Conservation (phyloP, 2,888 invertebrate species). For the Nemotelus nigrinus region DNA sequence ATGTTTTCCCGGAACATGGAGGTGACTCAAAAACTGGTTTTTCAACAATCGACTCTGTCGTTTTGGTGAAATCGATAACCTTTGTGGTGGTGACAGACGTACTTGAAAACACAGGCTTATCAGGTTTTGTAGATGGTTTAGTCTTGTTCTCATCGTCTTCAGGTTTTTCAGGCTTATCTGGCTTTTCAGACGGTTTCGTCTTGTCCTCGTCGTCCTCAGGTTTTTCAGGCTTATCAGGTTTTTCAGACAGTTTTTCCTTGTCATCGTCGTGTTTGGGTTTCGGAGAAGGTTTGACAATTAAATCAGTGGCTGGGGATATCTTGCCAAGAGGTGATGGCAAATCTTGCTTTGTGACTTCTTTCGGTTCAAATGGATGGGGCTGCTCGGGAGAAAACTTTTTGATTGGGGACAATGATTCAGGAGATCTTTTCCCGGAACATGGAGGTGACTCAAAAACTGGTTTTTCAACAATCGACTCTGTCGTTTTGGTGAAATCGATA, state of each 20-base stretch:
- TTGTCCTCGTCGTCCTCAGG: neutral
- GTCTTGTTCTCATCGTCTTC: no score
- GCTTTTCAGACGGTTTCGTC: neutral
- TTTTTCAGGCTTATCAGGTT: neutral
- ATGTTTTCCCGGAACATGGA: neutral
- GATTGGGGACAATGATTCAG: neutral
- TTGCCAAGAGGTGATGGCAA: no score
- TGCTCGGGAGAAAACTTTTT: neutral
- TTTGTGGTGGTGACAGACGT: neutral
- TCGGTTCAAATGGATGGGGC: neutral
- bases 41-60: neutral
- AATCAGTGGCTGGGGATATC: no score
- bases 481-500: neutral
- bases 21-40: neutral
- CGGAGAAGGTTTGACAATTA: no score
- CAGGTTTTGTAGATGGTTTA: neutral
- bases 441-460: neutral
- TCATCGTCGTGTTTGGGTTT: no score
- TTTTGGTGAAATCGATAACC: neutral
- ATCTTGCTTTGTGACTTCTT: no score
- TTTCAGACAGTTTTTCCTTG: no score
- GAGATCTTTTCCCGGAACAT: neutral
- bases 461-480: neutral
- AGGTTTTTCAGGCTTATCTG: neutral
- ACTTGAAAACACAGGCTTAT: neutral